A percentile compares a stretch with the other conserved stretches of the same genome.
Evolutionary conservation across 1,140 invertebrate genomes (phyloP).

Genomic region (Procambarus clarkii): DNA sequence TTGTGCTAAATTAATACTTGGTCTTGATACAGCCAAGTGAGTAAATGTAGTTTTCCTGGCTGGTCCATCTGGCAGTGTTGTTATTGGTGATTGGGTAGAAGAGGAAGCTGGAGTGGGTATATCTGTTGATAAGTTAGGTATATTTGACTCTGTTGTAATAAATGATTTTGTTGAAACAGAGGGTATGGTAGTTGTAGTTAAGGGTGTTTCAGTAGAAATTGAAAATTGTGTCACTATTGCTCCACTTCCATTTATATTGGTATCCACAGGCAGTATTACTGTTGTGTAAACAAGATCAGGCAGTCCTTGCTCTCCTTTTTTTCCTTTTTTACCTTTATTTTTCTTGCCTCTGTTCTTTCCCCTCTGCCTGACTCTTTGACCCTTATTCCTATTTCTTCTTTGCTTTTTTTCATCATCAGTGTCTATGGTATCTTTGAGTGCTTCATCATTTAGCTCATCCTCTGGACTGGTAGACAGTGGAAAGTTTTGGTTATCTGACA

Average conservation of each 20-base stretch:
- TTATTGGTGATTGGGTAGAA: not conserved
- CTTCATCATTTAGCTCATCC: constrained; percentile 17
- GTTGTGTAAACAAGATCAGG: not conserved
- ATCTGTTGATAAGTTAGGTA: not conserved
- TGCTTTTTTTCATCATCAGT: not conserved
- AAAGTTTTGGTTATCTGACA: not conserved
- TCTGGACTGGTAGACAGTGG: not conserved
- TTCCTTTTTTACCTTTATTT: not conserved
- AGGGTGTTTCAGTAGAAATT: too few species aligned
- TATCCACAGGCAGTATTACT: not conserved
- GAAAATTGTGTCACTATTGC: too few species aligned
- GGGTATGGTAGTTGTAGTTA: too few species aligned
- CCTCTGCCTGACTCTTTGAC: not conserved
- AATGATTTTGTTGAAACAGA: not conserved
- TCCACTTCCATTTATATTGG: not conserved
- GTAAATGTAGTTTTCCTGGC: too few species aligned
- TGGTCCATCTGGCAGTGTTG: not conserved
- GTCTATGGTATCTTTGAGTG: not conserved
- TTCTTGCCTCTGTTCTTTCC: not conserved
- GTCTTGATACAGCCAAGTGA: not conserved
- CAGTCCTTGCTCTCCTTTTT: not conserved
- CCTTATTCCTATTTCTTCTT: constrained; percentile 22
- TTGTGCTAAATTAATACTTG: too few species aligned
- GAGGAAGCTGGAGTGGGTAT: not conserved
- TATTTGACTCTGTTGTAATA: not conserved